Conservation (phyloP, 1,140 invertebrate species). For the Orchestia grillus region DNA sequence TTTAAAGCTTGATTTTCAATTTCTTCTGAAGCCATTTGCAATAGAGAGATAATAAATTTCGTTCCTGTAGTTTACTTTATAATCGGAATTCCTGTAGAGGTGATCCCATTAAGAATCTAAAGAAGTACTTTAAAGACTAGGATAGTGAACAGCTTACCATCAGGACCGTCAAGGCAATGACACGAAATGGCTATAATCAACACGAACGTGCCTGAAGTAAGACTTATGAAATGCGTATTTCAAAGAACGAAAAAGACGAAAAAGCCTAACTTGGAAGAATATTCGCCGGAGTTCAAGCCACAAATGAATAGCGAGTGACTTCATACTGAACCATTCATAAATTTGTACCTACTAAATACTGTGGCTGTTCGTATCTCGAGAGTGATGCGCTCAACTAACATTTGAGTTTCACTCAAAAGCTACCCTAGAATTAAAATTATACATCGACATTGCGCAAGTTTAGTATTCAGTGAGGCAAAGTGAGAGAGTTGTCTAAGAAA, state of each 20-base stretch:
- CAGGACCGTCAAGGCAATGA: not conserved
- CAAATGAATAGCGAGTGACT: not conserved
- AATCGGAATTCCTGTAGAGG: not conserved
- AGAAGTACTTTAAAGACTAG: not conserved
- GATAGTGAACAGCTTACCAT: not conserved
- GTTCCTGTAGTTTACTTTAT: not conserved
- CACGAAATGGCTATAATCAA: not conserved
- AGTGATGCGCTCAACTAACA: no score
- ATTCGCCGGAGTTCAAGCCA: not conserved
- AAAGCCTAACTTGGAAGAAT: not conserved
- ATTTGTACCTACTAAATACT: not conserved
- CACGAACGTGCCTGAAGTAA: no score
- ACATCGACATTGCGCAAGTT: no score
- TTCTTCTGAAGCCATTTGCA: not conserved
- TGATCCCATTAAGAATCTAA: not conserved
- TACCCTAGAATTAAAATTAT: no score
- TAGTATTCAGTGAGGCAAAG: not conserved
- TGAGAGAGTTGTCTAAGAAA: not conserved
- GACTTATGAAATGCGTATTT: not conserved
- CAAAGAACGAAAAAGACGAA: not conserved
- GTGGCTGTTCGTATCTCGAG: no score
- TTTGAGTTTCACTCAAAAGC: no score
- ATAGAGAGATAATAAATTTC: not conserved
- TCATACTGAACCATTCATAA: not conserved
- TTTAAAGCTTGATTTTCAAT: not conserved